Base-by-base conservation (phyloP, 2,888 invertebrate genomes). In the Watsonalla binaria region DNA sequence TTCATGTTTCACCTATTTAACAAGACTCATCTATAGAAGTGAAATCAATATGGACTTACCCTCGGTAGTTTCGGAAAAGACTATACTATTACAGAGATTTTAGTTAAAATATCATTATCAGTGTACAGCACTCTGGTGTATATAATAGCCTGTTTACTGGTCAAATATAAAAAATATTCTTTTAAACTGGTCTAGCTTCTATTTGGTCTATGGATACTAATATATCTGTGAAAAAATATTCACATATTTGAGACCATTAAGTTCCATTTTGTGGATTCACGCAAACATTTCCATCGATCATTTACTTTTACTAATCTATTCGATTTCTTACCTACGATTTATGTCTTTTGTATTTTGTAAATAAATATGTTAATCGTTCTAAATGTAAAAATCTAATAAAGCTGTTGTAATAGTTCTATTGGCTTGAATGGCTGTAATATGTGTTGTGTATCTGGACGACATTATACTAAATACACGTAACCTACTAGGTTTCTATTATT, bases 41-140 rank as follows among this genome's bases (percentile, higher is more conserved):
- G 73, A 83, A 82, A 82, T 77, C 78, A 81, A 77, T 69, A 70
- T 63, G 75, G 72, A 76, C 78, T 80, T 72, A 78, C 75, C 70
- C 59, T 67, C 62, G 54, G 59, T 59, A 58, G 61, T 54, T 61
- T 64, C 62, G 65, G 56, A 65, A 56, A 61, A 59, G 65, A 54
- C 53, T 50, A 66, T 63, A 60, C 64, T 59, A 59, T 56, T 55
- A 54, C 56, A 65, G 66, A 72, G 69, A 70, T 71, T 74, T 63
- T 66, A 59, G 39, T 66, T 65, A 70, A 75, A 76, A 76, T 72
- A 72, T 73, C 63, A 70, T 64, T 68, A 63, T 61, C 62, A 59
- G 62, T 66, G 66, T 65, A 67, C 55, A 70, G 59, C 72, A 71
- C 54, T 72, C 47, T 61, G 67, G 63, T 66, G 67, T 65, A 65